Evolutionary conservation across 2,888 invertebrate genomes (phyloP).

Genomic region (Hemithea aestivaria): DNA sequence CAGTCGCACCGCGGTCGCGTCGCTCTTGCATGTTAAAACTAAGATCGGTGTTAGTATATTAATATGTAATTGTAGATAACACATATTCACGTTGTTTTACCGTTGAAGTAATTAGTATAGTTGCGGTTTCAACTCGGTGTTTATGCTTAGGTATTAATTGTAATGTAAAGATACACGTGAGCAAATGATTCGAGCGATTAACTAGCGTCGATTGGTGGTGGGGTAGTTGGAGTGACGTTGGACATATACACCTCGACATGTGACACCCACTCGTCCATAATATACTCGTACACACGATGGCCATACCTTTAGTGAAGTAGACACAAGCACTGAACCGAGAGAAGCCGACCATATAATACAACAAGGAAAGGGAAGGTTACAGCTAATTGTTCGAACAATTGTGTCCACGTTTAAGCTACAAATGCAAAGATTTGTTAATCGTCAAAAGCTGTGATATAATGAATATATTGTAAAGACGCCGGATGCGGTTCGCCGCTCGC

Average conservation of each 20-base stretch:
- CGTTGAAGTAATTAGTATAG: slow-evolving; percentile 49
- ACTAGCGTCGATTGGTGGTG: slow-evolving; percentile 18
- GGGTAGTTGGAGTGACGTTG: slow-evolving; percentile 16
- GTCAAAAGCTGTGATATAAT: slow-evolving; percentile 79
- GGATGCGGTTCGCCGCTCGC: slow-evolving; percentile 53
- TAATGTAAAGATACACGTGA: slow-evolving; percentile 54
- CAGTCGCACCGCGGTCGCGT: slow-evolving; percentile 36
- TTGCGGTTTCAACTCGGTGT: slow-evolving; percentile 60
- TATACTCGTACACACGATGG: background rate
- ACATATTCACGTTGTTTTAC: slow-evolving; percentile 44
- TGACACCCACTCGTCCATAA: background rate
- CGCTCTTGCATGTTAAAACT: slow-evolving; percentile 68
- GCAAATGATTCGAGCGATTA: slow-evolving; percentile 73
- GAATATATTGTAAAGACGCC: slow-evolving; percentile 63
- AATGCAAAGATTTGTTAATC: slow-evolving; percentile 78
- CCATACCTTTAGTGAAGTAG: background rate
- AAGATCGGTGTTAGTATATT: slow-evolving; percentile 67
- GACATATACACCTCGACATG: slow-evolving; percentile 14
- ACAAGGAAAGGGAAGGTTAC: slow-evolving; percentile 33
- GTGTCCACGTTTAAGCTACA: slow-evolving; percentile 71
- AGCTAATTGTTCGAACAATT: slow-evolving; percentile 73
- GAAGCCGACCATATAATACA: slow-evolving; percentile 7
- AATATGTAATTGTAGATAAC: slow-evolving; percentile 57
- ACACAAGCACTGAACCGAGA: slow-evolving; percentile 14
- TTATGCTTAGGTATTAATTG: slow-evolving; percentile 62